phyloP scores from a whole-genome alignment of 1,140 invertebrate genomes.

The Brachionus rubens region DNA sequence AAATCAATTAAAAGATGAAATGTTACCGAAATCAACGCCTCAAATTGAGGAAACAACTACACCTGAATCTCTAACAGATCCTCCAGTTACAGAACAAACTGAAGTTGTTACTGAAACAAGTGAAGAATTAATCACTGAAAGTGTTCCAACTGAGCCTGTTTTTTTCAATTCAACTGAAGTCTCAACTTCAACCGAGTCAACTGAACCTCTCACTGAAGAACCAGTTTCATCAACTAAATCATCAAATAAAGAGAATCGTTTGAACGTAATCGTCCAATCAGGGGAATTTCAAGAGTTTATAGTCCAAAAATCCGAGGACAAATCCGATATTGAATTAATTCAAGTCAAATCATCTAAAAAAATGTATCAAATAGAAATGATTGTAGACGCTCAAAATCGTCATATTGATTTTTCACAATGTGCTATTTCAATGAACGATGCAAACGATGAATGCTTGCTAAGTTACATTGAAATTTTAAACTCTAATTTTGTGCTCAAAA shows the following conservation, averaged over 20 bases:
- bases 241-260: background rate
- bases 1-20: background rate
- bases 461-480: constrained; percentile 32
- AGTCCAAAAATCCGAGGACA: background rate
- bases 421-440: background rate
- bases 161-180: background rate
- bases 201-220: background rate
- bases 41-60: background rate
- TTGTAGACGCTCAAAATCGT: background rate
- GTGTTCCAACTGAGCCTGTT: no score
- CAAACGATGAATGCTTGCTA: background rate
- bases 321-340: background rate
- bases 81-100: background rate
- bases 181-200: background rate
- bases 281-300: background rate
- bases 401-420: constrained; percentile 31
- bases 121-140: background rate
- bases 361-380: constrained; percentile 8
- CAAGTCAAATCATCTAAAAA: background rate
- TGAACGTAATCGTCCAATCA: background rate
- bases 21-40: background rate
- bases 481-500: background rate
- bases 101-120: background rate
- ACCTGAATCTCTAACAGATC: background rate
- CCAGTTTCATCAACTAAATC: background rate